Base-by-base conservation (phyloP, 2,113 vertebrate species). In the Pleuronectes platessa region DNA sequence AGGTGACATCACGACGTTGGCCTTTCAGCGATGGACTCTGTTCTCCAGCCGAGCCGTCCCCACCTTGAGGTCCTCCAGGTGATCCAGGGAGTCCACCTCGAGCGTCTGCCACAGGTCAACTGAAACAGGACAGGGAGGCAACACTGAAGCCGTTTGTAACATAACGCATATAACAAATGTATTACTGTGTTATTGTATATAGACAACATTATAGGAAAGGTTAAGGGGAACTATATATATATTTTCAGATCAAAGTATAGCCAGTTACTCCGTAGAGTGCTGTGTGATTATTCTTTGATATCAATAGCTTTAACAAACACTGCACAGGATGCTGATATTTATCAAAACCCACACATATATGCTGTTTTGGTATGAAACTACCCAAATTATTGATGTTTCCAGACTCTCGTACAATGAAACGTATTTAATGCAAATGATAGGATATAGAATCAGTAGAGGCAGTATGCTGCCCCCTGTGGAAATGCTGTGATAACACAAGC, bases 1-100 rank as follows among this genome's bases (percentile, higher is more conserved):
- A 96, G 75, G 96, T 97, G 90, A 97, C 95, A 97, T 96, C 96
- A 97, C 96, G 83, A 97, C 92, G 70, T 95, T 96, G 42, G 96
- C 96, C 92, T 97, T 97, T 94, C 96, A 98, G 92, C 96, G 94
- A 87, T 94, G 96, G 79, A 97, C 95, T 1, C 95, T 94, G 82
- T 88, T 94, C 92, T 97, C 96, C 82, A 98, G 93, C 35, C 93
- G 94, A 56, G 94, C 92, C 0, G 96, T 97, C 84, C 97, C 95
- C 21, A 93, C 93, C 89, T 98, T 95, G 13, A 98, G 94, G 1
- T 96, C 96, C 82, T 97, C 97, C 90, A 97, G 91, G 81, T 96
- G 97, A 87, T 98, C 97, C 92, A 96, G 90, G 74, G 96, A 97
- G 88, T 97, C 96, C 90, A 96, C 94, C 83, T 97, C 95, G 90